These are phyloP conservation scores for Drosophila ercepeae DNA, from an alignment of 1,140 invertebrate species.

Conservation along the genomic window DNA sequence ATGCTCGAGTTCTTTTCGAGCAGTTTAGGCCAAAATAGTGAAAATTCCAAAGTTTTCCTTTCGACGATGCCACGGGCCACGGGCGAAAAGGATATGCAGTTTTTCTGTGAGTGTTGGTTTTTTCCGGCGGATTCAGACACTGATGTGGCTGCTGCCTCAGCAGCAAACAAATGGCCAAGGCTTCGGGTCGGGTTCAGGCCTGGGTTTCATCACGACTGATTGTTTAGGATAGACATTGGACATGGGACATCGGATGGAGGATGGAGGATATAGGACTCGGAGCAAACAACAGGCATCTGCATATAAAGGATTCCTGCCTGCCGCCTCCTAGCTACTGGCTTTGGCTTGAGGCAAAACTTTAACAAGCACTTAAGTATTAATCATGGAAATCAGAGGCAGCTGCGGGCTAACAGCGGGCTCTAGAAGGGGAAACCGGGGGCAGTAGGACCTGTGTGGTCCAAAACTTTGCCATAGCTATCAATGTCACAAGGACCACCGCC, in stretches of 20 bases:
- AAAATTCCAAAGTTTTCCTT: not conserved
- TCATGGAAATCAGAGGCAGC: constrained; percentile 77
- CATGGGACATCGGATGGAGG: not conserved
- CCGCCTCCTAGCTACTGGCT: not conserved
- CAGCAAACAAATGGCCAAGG: constrained; percentile 47
- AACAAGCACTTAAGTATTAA: constrained; percentile 82
- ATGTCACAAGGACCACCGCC: constrained; percentile 53
- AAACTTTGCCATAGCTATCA: constrained; percentile 74
- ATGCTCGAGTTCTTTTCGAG: constrained; percentile 1
- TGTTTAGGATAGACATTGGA: constrained; percentile 58
- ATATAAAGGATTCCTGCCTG: constrained; percentile 36
- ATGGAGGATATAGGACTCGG: not conserved
- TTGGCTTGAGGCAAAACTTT: constrained; percentile 56
- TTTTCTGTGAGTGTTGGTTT: constrained; percentile 15
- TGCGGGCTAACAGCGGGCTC: constrained; percentile 16
- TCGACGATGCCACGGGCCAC: not conserved
- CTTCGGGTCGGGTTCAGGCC: constrained; percentile 9
- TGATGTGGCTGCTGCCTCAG: constrained; percentile 56
- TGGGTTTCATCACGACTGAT: constrained; percentile 29
- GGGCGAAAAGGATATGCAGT: not conserved
- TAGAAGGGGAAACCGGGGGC: not conserved
- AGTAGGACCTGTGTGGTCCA: constrained; percentile 17
- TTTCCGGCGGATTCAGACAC: constrained; percentile 4
- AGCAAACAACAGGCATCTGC: constrained; percentile 56
- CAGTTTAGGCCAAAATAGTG: not conserved